Evolutionary conservation across 2,113 vertebrate genomes (phyloP).

Genomic region (Tringa solitaria): DNA sequence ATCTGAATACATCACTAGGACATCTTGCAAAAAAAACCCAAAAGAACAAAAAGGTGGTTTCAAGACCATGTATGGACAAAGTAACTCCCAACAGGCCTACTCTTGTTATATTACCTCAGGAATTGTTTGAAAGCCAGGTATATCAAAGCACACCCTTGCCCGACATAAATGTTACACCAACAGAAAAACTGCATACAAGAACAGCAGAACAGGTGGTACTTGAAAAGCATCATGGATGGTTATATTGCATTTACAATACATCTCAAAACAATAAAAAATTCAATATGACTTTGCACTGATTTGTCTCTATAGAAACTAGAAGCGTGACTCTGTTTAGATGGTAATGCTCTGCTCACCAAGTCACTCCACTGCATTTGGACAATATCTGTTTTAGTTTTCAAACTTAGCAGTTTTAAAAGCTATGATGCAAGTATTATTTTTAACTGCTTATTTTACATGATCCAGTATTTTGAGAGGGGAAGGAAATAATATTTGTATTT

Average conservation of each 20-base stretch:
- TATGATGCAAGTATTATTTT: not conserved
- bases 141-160: not conserved
- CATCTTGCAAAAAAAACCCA: not conserved
- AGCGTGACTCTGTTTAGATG: not conserved
- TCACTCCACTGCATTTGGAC: not conserved
- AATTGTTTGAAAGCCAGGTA: not conserved
- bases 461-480: not conserved
- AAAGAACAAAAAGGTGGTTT: not conserved
- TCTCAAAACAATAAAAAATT: not conserved
- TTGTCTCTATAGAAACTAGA: not conserved
- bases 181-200: not conserved
- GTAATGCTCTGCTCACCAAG: not conserved
- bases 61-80: not conserved
- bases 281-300: not conserved
- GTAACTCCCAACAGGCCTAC: not conserved
- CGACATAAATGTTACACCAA: rapidly evolving
- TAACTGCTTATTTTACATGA: not conserved
- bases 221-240: not conserved
- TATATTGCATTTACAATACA: not conserved
- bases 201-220: not conserved
- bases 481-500: not conserved
- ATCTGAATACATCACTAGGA: not conserved
- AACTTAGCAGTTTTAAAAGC: not conserved
- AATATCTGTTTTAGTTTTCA: not conserved
- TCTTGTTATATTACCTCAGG: not conserved